Percentiles rank a stretch among this genome's conserved stretches.
Evolutionary conservation across 1,140 invertebrate species (phyloP).

Genomic region (Neotoxoptera formosana): DNA sequence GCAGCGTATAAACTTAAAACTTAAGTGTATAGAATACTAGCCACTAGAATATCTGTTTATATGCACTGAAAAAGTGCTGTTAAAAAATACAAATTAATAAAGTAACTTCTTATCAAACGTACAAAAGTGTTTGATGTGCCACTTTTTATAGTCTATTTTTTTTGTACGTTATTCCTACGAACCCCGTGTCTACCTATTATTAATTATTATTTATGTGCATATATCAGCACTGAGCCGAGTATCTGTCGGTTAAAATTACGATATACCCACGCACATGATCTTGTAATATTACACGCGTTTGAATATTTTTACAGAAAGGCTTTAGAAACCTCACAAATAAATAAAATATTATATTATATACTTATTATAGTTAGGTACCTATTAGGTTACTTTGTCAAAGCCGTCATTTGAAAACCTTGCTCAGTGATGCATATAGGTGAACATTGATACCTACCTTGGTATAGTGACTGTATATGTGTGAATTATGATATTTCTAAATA

Average conservation of each 20-base stretch:
- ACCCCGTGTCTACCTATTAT: too few species aligned
- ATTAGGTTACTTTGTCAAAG: not conserved
- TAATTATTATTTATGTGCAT: not conserved
- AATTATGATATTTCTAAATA: not conserved
- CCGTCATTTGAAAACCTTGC: not conserved
- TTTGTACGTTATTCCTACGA: not conserved
- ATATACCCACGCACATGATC: not conserved
- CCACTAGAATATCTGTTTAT: not conserved
- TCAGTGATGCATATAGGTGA: not conserved
- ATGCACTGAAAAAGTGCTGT: not conserved
- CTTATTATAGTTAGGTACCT: not conserved
- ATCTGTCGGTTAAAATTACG: not conserved
- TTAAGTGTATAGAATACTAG: not conserved
- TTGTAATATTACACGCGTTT: conserved; percentile 3
- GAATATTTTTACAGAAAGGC: not conserved
- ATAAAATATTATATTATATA: not conserved
- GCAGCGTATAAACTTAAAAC: not conserved
- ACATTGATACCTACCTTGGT: too few species aligned
- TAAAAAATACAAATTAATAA: not conserved
- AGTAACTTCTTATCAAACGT: not conserved
- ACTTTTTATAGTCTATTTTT: conserved; percentile 18
- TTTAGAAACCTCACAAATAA: not conserved
- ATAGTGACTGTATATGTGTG: not conserved
- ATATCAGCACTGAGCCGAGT: not conserved
- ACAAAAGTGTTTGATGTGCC: not conserved